phyloP scores from a whole-genome alignment of 2,888 invertebrate genomes.

The Danaus chrysippus region DNA sequence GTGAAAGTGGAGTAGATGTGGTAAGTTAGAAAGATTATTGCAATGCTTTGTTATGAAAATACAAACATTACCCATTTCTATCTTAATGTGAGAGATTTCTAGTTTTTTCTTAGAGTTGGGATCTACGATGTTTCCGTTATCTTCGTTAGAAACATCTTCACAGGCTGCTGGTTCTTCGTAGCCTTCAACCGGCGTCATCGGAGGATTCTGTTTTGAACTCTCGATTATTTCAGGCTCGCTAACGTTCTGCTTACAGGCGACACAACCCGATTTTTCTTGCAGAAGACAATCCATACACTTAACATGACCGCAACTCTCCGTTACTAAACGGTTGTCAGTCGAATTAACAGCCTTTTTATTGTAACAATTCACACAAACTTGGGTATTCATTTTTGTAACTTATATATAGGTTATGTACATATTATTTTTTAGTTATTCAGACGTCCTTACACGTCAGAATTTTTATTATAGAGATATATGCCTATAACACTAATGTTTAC shows the following conservation, averaged over 20 bases:
- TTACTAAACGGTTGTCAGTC: conserved; percentile 82
- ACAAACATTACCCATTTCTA: conserved; percentile 52
- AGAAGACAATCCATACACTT: conserved; percentile 87
- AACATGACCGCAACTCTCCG: conserved; percentile 86
- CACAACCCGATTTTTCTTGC: conserved; percentile 82
- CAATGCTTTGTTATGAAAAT: conserved; percentile 6
- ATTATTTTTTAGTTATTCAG: background rate
- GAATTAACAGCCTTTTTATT: conserved; percentile 74
- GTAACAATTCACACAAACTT: conserved; percentile 80
- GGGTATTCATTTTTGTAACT: conserved; percentile 59
- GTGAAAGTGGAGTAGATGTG: background rate
- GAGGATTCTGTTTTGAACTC: conserved; percentile 13
- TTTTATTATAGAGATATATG: background rate
- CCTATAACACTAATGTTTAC: conserved; percentile 8
- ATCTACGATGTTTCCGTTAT: conserved; percentile 37
- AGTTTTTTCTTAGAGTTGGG: conserved; percentile 54
- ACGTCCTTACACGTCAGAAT: background rate
- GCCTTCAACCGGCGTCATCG: conserved; percentile 15
- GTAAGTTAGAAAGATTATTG: background rate
- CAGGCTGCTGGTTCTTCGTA: conserved; percentile 18
- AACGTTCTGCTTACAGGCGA: conserved; percentile 63
- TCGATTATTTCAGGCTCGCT: conserved; percentile 32
- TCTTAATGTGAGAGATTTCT: conserved; percentile 61
- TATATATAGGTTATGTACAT: conserved; percentile 30
- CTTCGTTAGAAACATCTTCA: conserved; percentile 30